These are phyloP conservation scores for Acleris laterana DNA, from an alignment of 2,888 invertebrate species.

Conservation along the genomic window DNA sequence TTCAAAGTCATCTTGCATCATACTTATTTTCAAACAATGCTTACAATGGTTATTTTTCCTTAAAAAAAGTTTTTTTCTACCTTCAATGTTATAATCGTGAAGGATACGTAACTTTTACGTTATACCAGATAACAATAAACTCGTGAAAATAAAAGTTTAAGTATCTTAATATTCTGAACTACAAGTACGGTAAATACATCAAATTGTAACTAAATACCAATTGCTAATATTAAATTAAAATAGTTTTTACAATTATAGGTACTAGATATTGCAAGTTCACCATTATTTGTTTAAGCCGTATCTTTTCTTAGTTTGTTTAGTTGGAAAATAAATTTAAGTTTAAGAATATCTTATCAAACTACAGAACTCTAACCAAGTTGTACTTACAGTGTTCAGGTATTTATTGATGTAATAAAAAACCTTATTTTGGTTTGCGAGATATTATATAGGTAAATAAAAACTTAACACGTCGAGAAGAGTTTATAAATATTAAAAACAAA, in stretches of 20 bases:
- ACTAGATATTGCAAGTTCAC: constrained; percentile 2
- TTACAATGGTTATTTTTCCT: background rate
- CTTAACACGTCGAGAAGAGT: constrained; percentile 24
- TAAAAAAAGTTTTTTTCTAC: too few relatives aligned
- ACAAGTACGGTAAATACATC: constrained; percentile 3
- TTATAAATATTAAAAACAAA: constrained; percentile 29
- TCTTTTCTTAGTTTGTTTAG: too few relatives aligned
- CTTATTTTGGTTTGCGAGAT: constrained; percentile 43
- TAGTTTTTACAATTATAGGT: background rate
- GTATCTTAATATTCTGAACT: constrained; percentile 17
- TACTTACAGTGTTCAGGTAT: constrained; percentile 70
- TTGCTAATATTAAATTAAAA: background rate
- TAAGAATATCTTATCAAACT: constrained; percentile 42
- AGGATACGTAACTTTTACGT: background rate
- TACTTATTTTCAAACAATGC: background rate
- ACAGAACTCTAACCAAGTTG: constrained; percentile 42
- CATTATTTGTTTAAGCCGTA: background rate
- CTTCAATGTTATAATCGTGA: background rate
- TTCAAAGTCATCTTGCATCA: too few relatives aligned
- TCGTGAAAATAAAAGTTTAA: background rate
- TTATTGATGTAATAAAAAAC: constrained; percentile 19
- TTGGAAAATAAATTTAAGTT: constrained; percentile 27
- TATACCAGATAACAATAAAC: background rate
- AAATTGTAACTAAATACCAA: background rate
- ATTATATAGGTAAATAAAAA: constrained; percentile 31